Conservation (phyloP, 2,797 vertebrate species). For the Sebastes kiyomatsui region DNA sequence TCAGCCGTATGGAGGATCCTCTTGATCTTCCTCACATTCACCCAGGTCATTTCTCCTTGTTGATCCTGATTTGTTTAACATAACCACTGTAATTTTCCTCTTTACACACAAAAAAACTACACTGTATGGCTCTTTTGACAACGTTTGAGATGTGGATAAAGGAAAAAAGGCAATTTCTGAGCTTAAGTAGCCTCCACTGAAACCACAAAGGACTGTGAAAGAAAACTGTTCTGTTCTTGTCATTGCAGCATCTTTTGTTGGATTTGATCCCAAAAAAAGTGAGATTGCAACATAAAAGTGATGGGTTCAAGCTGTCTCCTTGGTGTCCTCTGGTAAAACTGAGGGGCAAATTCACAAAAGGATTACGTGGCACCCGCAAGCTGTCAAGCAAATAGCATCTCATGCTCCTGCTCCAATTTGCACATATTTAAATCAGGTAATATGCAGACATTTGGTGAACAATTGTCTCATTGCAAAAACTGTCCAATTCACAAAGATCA, state of each 20-base stretch:
- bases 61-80: slow-evolving; percentile 48
- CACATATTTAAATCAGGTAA: neutral
- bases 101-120: neutral
- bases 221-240: neutral
- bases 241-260: neutral
- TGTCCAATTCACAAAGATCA: neutral
- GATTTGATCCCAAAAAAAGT: neutral
- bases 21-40: slow-evolving; percentile 21
- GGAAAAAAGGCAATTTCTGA: neutral
- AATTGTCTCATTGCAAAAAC: neutral
- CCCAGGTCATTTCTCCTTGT: slow-evolving; percentile 10
- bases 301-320: neutral
- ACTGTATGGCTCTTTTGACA: neutral
- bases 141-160: neutral
- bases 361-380: neutral
- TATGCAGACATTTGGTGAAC: neutral
- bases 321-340: neutral
- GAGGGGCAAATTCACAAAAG: neutral
- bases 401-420: neutral
- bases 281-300: neutral
- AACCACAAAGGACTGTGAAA: neutral
- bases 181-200: neutral
- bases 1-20: slow-evolving; percentile 29
- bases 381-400: neutral
- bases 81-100: neutral